phyloP scores from a whole-genome alignment of 2,113 vertebrate species.

The Rousettus leschenaultii region DNA sequence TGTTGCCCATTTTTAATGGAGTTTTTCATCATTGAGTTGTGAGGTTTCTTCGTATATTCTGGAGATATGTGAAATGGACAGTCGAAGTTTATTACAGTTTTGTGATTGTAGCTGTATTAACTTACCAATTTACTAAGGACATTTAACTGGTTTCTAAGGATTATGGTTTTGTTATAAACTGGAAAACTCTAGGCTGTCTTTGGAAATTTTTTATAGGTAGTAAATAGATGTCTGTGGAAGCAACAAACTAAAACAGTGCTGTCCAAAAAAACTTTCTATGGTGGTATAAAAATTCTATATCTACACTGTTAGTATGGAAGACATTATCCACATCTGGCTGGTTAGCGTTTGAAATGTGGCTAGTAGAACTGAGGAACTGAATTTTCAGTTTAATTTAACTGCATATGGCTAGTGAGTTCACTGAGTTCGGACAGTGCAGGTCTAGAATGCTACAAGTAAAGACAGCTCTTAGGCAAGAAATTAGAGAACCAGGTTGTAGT shows the following conservation, averaged over 20 bases:
- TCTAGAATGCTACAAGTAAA: background rate
- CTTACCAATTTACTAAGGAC: background rate
- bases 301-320: background rate
- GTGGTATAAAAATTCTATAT: background rate
- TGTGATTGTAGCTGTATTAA: background rate
- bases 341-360: background rate
- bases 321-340: background rate
- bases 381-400: background rate
- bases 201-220: background rate
- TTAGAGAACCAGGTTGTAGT: background rate
- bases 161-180: background rate
- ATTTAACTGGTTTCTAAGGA: background rate
- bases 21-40: background rate
- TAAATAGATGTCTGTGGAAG: background rate
- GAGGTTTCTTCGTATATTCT: background rate
- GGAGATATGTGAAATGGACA: background rate
- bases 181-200: background rate
- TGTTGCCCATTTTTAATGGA: background rate
- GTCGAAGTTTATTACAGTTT: background rate
- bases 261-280: background rate
- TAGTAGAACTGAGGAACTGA: background rate
- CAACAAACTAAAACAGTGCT: background rate
- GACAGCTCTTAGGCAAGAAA: background rate
- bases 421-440: background rate
- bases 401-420: background rate